phyloP scores from a whole-genome alignment of 2,797 vertebrate species.

The Setipinna tenuifilis region DNA sequence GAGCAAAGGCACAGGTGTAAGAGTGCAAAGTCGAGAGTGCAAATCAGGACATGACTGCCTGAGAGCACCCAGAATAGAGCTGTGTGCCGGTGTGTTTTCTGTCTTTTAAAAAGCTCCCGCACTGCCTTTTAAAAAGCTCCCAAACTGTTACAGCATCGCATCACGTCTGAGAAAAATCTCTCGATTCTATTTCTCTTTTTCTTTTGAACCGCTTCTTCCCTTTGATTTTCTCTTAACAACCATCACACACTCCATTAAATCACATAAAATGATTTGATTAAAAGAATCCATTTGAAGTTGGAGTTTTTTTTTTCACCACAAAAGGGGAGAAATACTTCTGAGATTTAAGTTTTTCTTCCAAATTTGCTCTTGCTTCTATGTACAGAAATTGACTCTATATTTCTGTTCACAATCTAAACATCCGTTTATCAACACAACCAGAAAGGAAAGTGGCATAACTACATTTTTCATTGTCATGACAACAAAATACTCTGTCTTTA shows the following conservation, averaged over 20 bases:
- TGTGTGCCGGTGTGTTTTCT: neutral
- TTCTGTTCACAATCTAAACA: neutral
- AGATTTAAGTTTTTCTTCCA: neutral
- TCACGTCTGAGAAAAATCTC: neutral
- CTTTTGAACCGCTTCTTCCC: too few species aligned
- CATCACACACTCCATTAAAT: neutral
- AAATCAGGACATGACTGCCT: neutral
- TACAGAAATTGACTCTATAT: neutral
- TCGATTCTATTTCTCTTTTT: neutral
- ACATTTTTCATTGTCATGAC: neutral
- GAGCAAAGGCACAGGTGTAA: too few species aligned
- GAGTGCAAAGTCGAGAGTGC: neutral
- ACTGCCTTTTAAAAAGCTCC: neutral
- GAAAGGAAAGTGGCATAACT: neutral
- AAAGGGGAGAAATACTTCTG: neutral
- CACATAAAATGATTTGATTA: neutral
- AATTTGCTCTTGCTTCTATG: neutral
- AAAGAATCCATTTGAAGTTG: neutral
- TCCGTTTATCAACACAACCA: neutral
- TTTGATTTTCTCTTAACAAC: neutral
- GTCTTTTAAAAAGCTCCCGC: neutral
- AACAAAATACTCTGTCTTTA: neutral
- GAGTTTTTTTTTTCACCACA: neutral
- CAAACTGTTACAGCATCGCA: neutral
- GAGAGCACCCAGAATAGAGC: constrained; percentile 9